Base-by-base conservation (phyloP, 2,888 invertebrate genomes). In the Gerris lacustris region DNA sequence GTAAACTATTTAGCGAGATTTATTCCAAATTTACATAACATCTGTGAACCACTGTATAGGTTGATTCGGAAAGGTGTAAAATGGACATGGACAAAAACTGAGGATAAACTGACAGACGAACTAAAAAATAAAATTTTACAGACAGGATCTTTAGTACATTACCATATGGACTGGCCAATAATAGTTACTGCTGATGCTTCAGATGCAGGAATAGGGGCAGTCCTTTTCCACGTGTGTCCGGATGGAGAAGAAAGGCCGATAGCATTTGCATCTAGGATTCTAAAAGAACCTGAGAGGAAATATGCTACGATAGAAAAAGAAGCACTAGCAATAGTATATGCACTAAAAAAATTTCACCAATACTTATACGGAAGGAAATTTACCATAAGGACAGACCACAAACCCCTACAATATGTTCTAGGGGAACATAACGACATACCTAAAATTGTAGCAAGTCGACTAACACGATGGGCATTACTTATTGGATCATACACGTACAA, bases 401-500 rank as follows among this genome's bases (percentile, higher is more conserved):
- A 73, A 67, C 72, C 70, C 9, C 66, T 74, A 18, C 45, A 72
- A 44, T 47, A 47, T 11, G 47, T 47, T 47, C 11, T 47, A 47
- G 47, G 64, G 69, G 9, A 74, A 44, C 72, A 73, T 31, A 71
- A 71, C 17, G 71, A 69, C 9, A 69, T 74, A 6, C 73, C 73
- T 45, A 67, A 63, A 44, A 73, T 75, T 69, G 72, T 72, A 55
- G 73, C 73, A 6, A 72, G 73, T 47, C 66, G 73, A 47, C 62
- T 45, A 69, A n/a, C 73, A 72, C 62, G 74, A 17, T 74, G 68
- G 55, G 71, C 70, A 17, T 18, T 71, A 67, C 68, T 70, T 66
- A 45, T 74, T 44, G 70, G 69, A 43, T 69, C 68, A 9, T 72
- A 71, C 68, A 43, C 69, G 11, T 74, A 68, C 66, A 66, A 71